Percentiles rank a stretch among this genome's conserved stretches.
Conservation (phyloP, 2,888 invertebrate species). For the Cinara cedri region DNA sequence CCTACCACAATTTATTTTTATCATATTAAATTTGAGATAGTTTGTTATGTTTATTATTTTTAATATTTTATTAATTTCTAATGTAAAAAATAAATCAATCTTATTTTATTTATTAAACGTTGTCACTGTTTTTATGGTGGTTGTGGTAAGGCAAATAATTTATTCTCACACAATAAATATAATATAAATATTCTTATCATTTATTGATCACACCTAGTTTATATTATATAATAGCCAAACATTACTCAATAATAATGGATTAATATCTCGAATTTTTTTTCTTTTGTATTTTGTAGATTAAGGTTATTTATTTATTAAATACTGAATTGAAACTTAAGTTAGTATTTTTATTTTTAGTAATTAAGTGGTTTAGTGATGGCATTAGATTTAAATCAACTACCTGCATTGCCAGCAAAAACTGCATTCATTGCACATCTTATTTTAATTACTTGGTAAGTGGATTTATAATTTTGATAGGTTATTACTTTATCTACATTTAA, state of each 20-base stretch:
- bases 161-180: too few species aligned
- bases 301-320: too few species aligned
- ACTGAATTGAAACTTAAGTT: neutral
- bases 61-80: too few species aligned
- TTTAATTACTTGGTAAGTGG: conserved; percentile 42
- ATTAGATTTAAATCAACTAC: conserved; percentile 54
- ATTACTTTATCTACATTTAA: neutral
- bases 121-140: neutral
- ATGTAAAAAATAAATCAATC: too few species aligned
- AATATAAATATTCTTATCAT: conserved; percentile 44
- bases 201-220: conserved; percentile 12
- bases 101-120: too few species aligned
- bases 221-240: conserved; percentile 16
- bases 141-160: conserved; percentile 2
- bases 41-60: too few species aligned
- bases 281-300: too few species aligned
- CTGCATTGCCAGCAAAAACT: conserved; percentile 34
- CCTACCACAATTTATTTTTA: too few species aligned
- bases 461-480: neutral
- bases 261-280: too few species aligned
- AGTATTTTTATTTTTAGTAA: neutral
- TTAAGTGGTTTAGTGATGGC: conserved; percentile 8
- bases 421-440: conserved; percentile 33
- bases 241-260: conserved; percentile 5
- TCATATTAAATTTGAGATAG: too few species aligned